A percentile compares a stretch with the other conserved stretches of the same genome.
Conservation (phyloP, 1,140 invertebrate species). For the Sycophaga agraensis region DNA sequence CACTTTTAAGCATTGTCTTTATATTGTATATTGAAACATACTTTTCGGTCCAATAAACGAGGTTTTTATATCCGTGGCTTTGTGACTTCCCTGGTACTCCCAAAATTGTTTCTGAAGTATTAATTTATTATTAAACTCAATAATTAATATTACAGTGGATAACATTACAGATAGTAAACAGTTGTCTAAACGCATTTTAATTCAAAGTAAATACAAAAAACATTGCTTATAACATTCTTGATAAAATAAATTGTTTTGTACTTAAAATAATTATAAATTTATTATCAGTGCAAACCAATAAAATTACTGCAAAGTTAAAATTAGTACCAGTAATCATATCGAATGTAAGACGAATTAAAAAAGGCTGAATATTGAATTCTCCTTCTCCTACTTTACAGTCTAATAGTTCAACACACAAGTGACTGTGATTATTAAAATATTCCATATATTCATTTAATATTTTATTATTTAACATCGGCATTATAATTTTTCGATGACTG, state of each 20-base stretch:
- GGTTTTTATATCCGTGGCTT: slow-evolving; percentile 26
- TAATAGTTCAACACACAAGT: slow-evolving; percentile 20
- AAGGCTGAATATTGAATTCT: slow-evolving; percentile 43
- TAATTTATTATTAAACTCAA: too few relatives aligned
- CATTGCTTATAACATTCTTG: too few relatives aligned
- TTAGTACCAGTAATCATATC: slow-evolving; percentile 44
- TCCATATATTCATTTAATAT: not conserved
- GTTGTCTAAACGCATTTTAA: too few relatives aligned
- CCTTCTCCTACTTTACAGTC: slow-evolving; percentile 26
- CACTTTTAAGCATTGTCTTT: too few relatives aligned
- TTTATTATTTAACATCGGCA: slow-evolving; percentile 11
- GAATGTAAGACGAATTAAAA: slow-evolving; percentile 37
- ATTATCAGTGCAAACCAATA: too few relatives aligned
- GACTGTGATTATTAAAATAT: not conserved
- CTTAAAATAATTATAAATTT: too few relatives aligned
- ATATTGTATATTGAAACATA: slow-evolving; percentile 15
- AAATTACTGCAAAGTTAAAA: too few relatives aligned
- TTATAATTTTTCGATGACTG: slow-evolving; percentile 10
- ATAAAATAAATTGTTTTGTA: too few relatives aligned
- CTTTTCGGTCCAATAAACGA: slow-evolving; percentile 32
- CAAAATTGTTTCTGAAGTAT: slow-evolving; percentile 33
- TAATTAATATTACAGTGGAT: too few relatives aligned
- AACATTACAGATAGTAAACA: too few relatives aligned
- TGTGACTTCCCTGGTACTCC: slow-evolving; percentile 28
- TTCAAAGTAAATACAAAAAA: too few relatives aligned